phyloP scores from a whole-genome alignment of 2,888 invertebrate species.

The Euzophera pinguis region DNA sequence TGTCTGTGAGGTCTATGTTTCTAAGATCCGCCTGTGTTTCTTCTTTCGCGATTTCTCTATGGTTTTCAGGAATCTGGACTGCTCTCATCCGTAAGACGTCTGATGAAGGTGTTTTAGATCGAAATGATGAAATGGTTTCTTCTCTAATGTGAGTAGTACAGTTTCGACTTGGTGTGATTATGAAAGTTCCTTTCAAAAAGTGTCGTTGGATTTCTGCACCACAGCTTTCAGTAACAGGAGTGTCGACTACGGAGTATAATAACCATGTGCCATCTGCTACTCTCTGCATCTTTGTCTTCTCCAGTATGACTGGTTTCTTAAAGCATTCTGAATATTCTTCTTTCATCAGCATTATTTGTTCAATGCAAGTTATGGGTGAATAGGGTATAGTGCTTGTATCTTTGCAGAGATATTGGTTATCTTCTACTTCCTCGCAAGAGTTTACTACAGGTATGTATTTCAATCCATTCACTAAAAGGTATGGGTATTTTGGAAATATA shows the following conservation, averaged over 20 bases:
- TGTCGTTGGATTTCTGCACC: neutral
- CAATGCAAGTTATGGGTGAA: neutral
- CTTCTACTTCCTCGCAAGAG: conserved; percentile 9
- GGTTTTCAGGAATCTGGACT: neutral
- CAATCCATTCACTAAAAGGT: conserved; percentile 10
- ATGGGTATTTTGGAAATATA: conserved; percentile 14
- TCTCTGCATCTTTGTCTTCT: neutral
- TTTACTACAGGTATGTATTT: conserved; percentile 6
- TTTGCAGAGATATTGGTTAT: neutral
- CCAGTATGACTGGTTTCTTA: neutral
- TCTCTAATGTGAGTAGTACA: neutral
- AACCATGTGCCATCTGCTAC: neutral
- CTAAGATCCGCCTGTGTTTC: neutral
- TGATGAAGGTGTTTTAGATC: neutral
- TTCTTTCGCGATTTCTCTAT: neutral
- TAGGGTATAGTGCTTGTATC: neutral
- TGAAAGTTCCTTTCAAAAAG: neutral
- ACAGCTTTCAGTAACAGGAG: neutral
- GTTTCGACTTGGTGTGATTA: neutral
- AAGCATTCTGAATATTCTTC: neutral
- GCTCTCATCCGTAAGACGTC: neutral
- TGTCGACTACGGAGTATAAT: neutral
- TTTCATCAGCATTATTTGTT: neutral
- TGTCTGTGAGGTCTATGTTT: conserved; percentile 2
- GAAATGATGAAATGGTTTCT: neutral